These are phyloP conservation scores for Nesospiza acunhae DNA, from an alignment of 2,113 vertebrate genomes.

Conservation along the genomic window DNA sequence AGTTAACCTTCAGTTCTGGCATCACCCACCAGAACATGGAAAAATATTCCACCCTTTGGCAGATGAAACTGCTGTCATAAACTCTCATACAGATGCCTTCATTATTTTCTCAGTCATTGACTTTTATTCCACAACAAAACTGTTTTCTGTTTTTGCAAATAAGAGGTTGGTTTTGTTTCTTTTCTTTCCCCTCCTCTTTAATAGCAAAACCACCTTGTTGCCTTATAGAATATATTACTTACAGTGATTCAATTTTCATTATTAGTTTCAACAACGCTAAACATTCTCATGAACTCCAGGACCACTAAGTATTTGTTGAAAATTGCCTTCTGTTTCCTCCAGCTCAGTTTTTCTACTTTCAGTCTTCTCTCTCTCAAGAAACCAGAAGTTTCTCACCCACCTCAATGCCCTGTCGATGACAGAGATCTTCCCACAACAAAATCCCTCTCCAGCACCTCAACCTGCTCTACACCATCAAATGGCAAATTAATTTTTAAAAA, in stretches of 20 bases:
- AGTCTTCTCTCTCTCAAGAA: background rate
- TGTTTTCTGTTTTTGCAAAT: background rate
- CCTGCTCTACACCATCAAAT: background rate
- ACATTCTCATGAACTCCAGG: background rate
- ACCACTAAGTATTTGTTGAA: background rate
- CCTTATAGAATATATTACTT: background rate
- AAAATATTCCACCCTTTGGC: background rate
- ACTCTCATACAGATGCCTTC: background rate
- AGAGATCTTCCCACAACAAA: background rate
- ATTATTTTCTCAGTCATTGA: background rate
- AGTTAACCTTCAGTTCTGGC: background rate
- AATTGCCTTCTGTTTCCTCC: background rate
- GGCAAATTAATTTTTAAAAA: background rate
- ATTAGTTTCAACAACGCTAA: background rate
- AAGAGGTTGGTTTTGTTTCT: background rate
- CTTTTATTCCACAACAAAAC: background rate
- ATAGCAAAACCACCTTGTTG: background rate
- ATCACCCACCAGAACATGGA: background rate
- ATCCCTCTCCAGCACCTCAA: background rate
- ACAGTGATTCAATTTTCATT: background rate
- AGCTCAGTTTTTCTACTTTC: background rate
- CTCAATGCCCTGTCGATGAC: background rate
- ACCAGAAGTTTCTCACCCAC: background rate
- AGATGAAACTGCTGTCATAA: background rate
- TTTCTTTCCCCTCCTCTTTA: background rate